Evolutionary conservation across 2,797 vertebrate genomes (phyloP), one percentile per base, ranked within the genome.

Genomic region (Pangasius mekongensis): DNA sequence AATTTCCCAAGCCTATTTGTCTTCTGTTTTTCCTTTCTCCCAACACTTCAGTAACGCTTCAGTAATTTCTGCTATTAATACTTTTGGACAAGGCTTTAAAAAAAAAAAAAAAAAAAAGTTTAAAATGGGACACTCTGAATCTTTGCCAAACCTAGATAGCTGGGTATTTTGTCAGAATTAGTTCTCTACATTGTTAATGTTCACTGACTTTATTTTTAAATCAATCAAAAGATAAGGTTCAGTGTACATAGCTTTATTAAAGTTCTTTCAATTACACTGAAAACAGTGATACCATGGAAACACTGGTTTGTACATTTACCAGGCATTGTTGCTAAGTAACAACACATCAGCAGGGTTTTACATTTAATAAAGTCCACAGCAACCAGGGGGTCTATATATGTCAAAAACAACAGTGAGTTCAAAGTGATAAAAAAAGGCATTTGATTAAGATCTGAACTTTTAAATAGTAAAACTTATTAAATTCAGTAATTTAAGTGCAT

Each of bases 161-260:
- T 27, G 39, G 7, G 11, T 27, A 81, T 27, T 47, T 64, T 24
- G 20, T 11, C 3, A 20, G 49, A 5, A 9, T 58, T n/a, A 39
- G 10, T 71, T 73, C 66, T 36, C 67, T n/a, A 33, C 47, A 33
- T 9, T 52, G 64, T n/a, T 39, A n/a, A 81, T 33, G 24, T 66
- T 14, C 22, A 43, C 8, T 43, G 6, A 43, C 43, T 7, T 43
- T 43, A 43, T 43, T 43, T 16, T 56, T 39, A 36, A 49, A n/a
- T 80, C 80, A 83, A 43, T 14, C 11, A 52, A 52, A 69, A 89
- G 77, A 85, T 56, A 81, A 49, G 86, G 43, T 90, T 36, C 91
- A 92, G 83, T 71, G 77, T 84, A 91, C 33, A 92, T 90, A 77
- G 74, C 93, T 96, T 96, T 92, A 96, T 94, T 96, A 89, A 87